Percentiles rank a stretch among this genome's conserved stretches.
Evolutionary conservation across 2,888 invertebrate species (phyloP).

Genomic region (Netelia fuscicornis): DNA sequence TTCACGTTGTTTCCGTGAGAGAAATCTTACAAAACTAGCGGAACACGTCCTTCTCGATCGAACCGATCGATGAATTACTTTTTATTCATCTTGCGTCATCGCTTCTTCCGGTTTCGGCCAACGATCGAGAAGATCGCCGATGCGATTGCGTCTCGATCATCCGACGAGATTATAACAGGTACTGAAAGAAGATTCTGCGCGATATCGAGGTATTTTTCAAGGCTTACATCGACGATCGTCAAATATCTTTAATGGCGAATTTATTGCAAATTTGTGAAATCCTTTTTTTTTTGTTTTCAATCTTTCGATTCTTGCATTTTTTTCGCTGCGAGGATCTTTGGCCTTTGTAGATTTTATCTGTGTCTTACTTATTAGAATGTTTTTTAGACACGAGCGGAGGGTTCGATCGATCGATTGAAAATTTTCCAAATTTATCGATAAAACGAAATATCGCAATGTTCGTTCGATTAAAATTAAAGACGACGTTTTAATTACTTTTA

Average conservation of each 20-base stretch:
- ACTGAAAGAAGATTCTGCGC: conserved; percentile 6
- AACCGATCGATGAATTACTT: conserved; percentile 5
- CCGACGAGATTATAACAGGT: conserved; percentile 12
- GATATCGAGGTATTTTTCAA: conserved; percentile 24
- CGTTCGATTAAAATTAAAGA: background rate
- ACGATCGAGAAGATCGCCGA: no score
- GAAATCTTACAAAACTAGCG: no score
- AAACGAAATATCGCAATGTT: background rate
- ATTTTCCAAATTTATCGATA: conserved; percentile 13
- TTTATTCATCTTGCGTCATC: background rate
- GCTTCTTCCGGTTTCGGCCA: background rate
- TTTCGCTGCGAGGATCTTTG: conserved; percentile 43
- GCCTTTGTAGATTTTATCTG: conserved; percentile 22
- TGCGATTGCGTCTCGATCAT: background rate
- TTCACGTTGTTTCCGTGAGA: background rate
- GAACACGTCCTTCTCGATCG: background rate
- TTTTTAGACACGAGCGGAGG: conserved; percentile 10
- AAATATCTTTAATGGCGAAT: background rate
- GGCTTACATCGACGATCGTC: background rate
- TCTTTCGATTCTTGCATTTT: background rate
- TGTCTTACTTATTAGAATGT: background rate
- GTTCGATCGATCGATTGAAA: conserved; percentile 46
- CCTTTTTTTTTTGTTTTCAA: background rate
- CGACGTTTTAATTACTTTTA: background rate
- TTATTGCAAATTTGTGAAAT: background rate